These are phyloP conservation scores for Lypha dubia DNA, from an alignment of 2,888 invertebrate species.

Conservation along the genomic window DNA sequence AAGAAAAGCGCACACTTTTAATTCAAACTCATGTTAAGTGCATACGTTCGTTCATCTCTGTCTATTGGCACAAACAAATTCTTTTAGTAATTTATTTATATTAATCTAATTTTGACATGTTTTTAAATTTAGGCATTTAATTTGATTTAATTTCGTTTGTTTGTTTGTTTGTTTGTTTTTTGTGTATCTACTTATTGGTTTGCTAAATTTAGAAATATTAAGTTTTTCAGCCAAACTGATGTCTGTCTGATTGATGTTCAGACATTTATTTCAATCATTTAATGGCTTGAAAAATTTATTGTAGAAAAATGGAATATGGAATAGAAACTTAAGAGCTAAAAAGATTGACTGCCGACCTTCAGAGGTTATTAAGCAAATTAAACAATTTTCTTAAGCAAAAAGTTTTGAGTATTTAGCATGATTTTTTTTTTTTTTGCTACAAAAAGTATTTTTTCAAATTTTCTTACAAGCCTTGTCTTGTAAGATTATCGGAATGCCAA, in stretches of 20 bases:
- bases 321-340: background rate
- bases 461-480: too few relatives aligned
- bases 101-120: conserved; percentile 54
- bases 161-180: too few relatives aligned
- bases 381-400: too few relatives aligned
- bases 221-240: conserved; percentile 1
- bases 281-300: background rate
- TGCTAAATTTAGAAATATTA: conserved; percentile 36
- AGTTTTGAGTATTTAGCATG: too few relatives aligned
- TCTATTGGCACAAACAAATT: conserved; percentile 35
- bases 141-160: background rate
- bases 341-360: too few relatives aligned
- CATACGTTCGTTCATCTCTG: conserved; percentile 1
- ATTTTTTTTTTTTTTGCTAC: too few relatives aligned
- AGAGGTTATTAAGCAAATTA: too few relatives aligned
- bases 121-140: conserved; percentile 37
- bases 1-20: background rate
- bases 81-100: conserved; percentile 53
- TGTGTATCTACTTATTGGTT: background rate
- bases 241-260: conserved; percentile 39
- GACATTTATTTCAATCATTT: conserved; percentile 19
- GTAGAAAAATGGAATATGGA: background rate
- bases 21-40: background rate
- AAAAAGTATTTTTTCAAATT: too few relatives aligned
- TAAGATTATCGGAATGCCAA: too few relatives aligned